Evolutionary conservation across 2,113 vertebrate genomes (phyloP), one percentile per base, ranked within the genome.

Genomic region (Sinocyclocheilus maitianheensis): DNA sequence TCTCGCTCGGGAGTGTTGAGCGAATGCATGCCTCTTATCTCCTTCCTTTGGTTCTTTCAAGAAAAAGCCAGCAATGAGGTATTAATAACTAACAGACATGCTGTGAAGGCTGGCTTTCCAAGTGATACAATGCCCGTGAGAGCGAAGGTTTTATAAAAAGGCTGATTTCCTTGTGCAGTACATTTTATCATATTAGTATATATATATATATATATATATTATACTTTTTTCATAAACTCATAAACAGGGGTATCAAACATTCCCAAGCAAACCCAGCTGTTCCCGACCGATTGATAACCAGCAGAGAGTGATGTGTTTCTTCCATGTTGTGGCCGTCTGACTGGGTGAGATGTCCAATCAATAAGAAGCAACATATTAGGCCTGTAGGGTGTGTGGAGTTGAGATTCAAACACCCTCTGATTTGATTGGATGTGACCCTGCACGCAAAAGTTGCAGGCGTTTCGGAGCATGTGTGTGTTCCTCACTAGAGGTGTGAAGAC

Each of bases 341-440:
- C 58, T 69, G 76, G 74, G 84, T 77, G 76, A 48, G 12, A 43
- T 63, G 82, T 81, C 65, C 51, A 60, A 84, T 86, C 65, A 63
- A 86, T 72, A 82, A 78, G 79, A 76, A 51, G 30, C 55, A 51
- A 60, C 22, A 16, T 84, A 75, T 85, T 10, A 71, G 58, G 74
- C 51, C 55, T 71, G 60, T 24, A 80, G 79, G 82, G 46, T 60
- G 24, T 79, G 67, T 74, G 80, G 58, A 65, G 85, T 4, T 77
- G 48, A 48, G 83, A 76, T 43, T 81, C 86, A 86, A 81, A 60
- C 53, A 81, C 62, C 67, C 43, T 37, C 72, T 46, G 76, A 71
- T 62, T 72, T 69, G 75, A 87, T 84, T 46, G 46, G 53, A 89
- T 85, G 86, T 81, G 86, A 86, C 63, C 40, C 53, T 53, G 76